Evolutionary conservation across 2,888 invertebrate species (phyloP), one percentile per base, ranked within the genome.

Genomic region (Acrocyrtus sp.): DNA sequence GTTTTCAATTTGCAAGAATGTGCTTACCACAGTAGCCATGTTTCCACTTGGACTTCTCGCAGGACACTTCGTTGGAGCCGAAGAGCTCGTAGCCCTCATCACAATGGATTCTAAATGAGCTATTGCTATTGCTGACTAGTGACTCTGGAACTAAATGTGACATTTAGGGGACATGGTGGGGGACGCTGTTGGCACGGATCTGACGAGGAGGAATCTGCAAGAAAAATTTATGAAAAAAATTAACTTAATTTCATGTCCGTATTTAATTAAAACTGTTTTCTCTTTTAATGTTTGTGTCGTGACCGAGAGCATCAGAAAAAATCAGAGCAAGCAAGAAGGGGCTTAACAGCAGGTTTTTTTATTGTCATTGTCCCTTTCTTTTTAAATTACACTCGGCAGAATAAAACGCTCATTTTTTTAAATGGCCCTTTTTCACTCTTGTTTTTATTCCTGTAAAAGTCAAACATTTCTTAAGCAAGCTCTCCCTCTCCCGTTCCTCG

Each of bases 41-140:
- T 41, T 56, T 75, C 69, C 74, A 72, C 51, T 77, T 77, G 15
- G 41, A 29, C 26, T 72, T 69, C 3, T 58, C 62, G 56, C 77
- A 77, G 34, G 27, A 43, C 12, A 77, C 66, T 41, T 72, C 72
- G 24, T 56, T 68, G 27, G 53, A 41, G 87, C 95, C 95, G 83
- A 95, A 95, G 15, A 95, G 88, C 84, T 95, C 94, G 84, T 94
- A 95, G 15, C 93, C 95, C 39, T 92, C 89, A 84, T 95, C 95
- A 83, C 95, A 76, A 50, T 74, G 66, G 24, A 73, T 67, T 29
- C 67, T 61, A 27, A 65, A 65, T 17, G 58, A 39, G 39, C 57
- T 65, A 47, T 45, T 61, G 47, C 62, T 61, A 57, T 41, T 70
- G 45, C 63, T 70, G 74, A 74, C 74, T 74, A 74, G 74, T 56